A percentile compares a stretch with the other conserved stretches of the same genome.
phyloP scores from a whole-genome alignment of 2,797 vertebrate species.

The Hipposideros larvatus region DNA sequence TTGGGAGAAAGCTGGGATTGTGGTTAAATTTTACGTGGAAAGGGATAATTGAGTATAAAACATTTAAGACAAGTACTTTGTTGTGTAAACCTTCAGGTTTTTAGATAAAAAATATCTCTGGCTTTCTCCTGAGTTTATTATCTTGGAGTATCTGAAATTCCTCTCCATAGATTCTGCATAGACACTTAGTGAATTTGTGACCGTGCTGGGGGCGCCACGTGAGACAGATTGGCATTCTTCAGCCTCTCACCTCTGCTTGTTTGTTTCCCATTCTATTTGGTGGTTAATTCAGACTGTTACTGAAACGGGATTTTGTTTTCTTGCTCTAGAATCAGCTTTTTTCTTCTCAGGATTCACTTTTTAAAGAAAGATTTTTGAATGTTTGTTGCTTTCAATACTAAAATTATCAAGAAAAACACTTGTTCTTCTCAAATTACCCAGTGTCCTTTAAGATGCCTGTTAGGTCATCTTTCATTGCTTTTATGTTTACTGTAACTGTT shows the following conservation, averaged over 20 bases:
- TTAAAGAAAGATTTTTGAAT: background rate
- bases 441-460: background rate
- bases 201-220: background rate
- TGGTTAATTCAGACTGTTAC: background rate
- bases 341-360: conserved; percentile 10
- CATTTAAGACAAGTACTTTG: background rate
- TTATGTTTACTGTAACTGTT: background rate
- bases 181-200: background rate
- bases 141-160: background rate
- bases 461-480: background rate
- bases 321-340: background rate
- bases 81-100: background rate
- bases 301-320: background rate
- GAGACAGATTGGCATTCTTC: background rate
- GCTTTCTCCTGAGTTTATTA: background rate
- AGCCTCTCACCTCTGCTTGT: background rate
- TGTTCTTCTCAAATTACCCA: background rate
- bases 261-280: background rate
- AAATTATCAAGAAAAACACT: background rate
- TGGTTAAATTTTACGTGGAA: background rate
- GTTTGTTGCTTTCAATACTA: background rate
- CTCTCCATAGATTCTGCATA: background rate
- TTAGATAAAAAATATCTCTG: background rate
- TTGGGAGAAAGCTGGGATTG: background rate
- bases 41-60: background rate